These are phyloP conservation scores for Steinernema hermaphroditum DNA, from an alignment of 2,888 invertebrate genomes.

Conservation along the genomic window DNA sequence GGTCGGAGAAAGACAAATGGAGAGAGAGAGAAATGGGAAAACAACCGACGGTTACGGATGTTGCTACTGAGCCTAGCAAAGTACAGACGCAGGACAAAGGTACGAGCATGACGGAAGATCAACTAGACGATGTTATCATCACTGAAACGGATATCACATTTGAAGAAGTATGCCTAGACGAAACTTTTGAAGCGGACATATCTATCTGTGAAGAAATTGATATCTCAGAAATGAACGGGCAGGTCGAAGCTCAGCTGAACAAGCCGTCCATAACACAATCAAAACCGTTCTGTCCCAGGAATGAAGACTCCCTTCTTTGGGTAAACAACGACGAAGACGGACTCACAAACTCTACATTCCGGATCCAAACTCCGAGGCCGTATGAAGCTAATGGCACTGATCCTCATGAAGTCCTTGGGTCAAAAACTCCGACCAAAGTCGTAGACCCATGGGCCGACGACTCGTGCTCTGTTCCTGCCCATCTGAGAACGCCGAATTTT, in stretches of 20 bases:
- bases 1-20: too few species aligned
- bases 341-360: background rate
- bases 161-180: background rate
- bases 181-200: conserved; percentile 3
- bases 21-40: too few species aligned
- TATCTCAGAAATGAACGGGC: background rate
- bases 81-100: background rate
- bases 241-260: background rate
- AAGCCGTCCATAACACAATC: background rate
- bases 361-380: conserved; percentile 1
- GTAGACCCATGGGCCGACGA: background rate
- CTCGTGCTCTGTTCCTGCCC: background rate
- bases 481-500: background rate
- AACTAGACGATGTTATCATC: background rate
- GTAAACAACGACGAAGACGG: background rate
- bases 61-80: too few species aligned
- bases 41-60: background rate
- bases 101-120: background rate
- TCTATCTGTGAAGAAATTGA: background rate
- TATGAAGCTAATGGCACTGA: background rate
- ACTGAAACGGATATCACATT: conserved; percentile 13
- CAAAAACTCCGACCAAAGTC: background rate
- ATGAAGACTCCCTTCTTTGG: conserved; percentile 17
- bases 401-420: background rate
- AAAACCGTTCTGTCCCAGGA: background rate